These are phyloP conservation scores for Kryphioiulus occultus DNA, from an alignment of 2,888 invertebrate species.

Conservation along the genomic window DNA sequence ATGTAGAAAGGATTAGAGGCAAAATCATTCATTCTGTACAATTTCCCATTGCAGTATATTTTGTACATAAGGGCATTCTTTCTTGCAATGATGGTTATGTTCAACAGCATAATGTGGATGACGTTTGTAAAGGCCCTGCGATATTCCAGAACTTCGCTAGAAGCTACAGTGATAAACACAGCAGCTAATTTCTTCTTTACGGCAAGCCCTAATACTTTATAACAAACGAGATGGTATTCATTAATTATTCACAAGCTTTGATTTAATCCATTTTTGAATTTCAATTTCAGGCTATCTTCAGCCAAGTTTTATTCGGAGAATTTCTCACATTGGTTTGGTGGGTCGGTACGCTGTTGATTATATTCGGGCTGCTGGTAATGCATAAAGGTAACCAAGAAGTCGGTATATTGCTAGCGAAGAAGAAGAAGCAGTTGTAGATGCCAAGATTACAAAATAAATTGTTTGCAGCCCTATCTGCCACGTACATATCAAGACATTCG, in stretches of 20 bases:
- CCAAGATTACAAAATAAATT: neutral
- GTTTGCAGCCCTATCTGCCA: neutral
- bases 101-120: constrained; percentile 65
- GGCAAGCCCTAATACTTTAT: constrained; percentile 58
- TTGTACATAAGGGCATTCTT: constrained; percentile 59
- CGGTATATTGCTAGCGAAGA: neutral
- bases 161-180: constrained; percentile 65
- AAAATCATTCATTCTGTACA: neutral
- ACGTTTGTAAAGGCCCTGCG: constrained; percentile 64
- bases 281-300: constrained; percentile 73
- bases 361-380: constrained; percentile 74
- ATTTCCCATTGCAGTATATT: constrained; percentile 58
- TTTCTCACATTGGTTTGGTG: constrained; percentile 74
- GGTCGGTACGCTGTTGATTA: constrained; percentile 74
- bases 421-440: constrained; percentile 20
- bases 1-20: neutral
- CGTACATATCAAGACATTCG: neutral
- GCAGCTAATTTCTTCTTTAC: constrained; percentile 65
- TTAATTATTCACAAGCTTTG: neutral
- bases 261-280: neutral
- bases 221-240: neutral
- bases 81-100: constrained; percentile 62
- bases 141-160: constrained; percentile 63
- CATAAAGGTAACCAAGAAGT: constrained; percentile 53
- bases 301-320: constrained; percentile 75